A percentile compares a stretch with the other conserved stretches of the same genome.
phyloP scores from a whole-genome alignment of 2,888 invertebrate genomes.

The Halocaridina rubra region DNA sequence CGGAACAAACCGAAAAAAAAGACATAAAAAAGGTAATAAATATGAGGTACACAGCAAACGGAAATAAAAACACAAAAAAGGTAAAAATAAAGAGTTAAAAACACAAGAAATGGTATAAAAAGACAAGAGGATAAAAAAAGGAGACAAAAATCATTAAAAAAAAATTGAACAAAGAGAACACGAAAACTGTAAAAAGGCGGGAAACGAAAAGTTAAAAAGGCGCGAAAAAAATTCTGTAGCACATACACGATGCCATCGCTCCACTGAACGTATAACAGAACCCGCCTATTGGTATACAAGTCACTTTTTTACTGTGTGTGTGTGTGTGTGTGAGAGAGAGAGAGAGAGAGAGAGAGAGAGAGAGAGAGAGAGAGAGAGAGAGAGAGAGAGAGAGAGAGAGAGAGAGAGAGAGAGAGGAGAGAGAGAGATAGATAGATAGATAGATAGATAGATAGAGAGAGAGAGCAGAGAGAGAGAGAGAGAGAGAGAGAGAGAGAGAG shows the following conservation, averaged over 20 bases:
- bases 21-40: background rate
- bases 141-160: background rate
- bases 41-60: background rate
- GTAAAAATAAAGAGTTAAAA: background rate
- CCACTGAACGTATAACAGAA: too few species aligned
- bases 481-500: conserved; percentile 17
- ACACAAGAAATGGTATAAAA: background rate
- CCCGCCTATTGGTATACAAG: too few species aligned
- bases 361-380: conserved; percentile 2
- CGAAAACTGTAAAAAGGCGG: background rate
- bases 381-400: background rate
- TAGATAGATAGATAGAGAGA: background rate
- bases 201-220: background rate
- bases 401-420: background rate
- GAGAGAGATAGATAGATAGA: conserved; percentile 9
- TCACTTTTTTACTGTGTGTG: background rate
- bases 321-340: background rate
- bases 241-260: too few species aligned
- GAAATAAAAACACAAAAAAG: too few species aligned
- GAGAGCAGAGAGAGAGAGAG: background rate
- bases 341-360: background rate
- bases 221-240: too few species aligned
- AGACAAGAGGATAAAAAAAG: background rate
- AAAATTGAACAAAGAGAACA: background rate
- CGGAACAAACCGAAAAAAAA: background rate